Evolutionary conservation across 2,797 vertebrate species (phyloP).

Genomic region (Rachycentron canadum): DNA sequence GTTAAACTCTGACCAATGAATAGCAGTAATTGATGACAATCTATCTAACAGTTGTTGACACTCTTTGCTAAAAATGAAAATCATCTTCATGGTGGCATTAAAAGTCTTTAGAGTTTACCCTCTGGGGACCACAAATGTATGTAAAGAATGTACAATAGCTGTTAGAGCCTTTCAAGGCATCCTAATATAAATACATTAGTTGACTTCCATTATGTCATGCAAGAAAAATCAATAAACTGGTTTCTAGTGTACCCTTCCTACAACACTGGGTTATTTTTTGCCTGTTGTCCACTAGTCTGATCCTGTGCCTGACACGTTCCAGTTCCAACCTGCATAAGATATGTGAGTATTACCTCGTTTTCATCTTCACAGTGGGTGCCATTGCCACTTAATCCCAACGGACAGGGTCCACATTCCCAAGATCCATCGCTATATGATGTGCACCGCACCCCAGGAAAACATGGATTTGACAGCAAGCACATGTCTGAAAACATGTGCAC

Average conservation of each 20-base stretch:
- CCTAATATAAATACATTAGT: neutral
- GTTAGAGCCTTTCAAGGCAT: neutral
- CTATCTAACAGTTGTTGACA: neutral
- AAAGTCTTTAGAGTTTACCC: neutral
- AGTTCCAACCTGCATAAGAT: neutral
- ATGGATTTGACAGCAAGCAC: conserved; percentile 93
- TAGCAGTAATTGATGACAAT: neutral
- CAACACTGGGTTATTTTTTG: neutral
- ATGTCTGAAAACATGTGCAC: conserved; percentile 83
- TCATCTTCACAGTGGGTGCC: conserved; percentile 94
- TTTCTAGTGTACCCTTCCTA: neutral
- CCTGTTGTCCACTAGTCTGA: neutral
- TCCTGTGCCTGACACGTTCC: neutral
- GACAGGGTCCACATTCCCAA: conserved; percentile 94
- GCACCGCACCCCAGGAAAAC: conserved; percentile 93
- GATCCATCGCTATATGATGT: conserved; percentile 89
- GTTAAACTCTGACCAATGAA: neutral
- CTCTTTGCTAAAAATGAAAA: neutral
- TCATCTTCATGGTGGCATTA: neutral
- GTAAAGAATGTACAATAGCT: neutral
- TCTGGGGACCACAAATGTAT: neutral
- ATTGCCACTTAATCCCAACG: conserved; percentile 91
- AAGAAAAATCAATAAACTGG: neutral
- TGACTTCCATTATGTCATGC: neutral
- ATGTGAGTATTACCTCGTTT: conserved; percentile 88